Conservation (phyloP, 1,140 invertebrate genomes). For the Tetramorium simillimum region DNA sequence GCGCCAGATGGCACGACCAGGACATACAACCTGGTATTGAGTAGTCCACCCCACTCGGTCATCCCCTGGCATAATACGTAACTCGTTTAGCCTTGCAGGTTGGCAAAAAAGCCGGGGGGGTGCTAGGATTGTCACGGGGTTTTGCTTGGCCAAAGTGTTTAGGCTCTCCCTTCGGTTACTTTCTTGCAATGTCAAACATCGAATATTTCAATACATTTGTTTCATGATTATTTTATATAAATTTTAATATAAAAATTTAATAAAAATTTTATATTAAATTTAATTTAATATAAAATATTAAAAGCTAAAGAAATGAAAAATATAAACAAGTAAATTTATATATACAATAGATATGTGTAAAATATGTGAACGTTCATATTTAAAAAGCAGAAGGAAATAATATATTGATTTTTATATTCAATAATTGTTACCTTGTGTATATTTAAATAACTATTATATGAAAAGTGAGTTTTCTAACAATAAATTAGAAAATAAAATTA, state of each 20-base stretch:
- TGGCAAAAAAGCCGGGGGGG: slow-evolving; percentile 74
- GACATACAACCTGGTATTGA: slow-evolving; percentile 83
- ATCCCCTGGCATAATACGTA: slow-evolving; percentile 79
- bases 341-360: not conserved
- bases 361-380: not conserved
- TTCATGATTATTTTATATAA: not conserved
- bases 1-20: slow-evolving; percentile 83
- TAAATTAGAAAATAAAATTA: not conserved
- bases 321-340: slow-evolving; percentile 3
- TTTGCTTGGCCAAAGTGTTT: slow-evolving; percentile 80
- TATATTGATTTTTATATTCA: not conserved
- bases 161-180: slow-evolving; percentile 66
- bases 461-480: not conserved
- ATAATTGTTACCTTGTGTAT: not conserved
- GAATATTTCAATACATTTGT: slow-evolving; percentile 36
- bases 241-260: too few species aligned
- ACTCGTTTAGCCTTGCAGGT: slow-evolving; percentile 84
- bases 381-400: not conserved
- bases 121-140: slow-evolving; percentile 60
- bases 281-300: not conserved
- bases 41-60: slow-evolving; percentile 63
- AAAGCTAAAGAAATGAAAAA: not conserved
- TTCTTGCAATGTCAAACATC: slow-evolving; percentile 50
- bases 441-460: not conserved
- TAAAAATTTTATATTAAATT: too few species aligned